A percentile compares a stretch with the other conserved stretches of the same genome.
phyloP scores from a whole-genome alignment of 2,113 vertebrate species.

The Heptranchias perlo region DNA sequence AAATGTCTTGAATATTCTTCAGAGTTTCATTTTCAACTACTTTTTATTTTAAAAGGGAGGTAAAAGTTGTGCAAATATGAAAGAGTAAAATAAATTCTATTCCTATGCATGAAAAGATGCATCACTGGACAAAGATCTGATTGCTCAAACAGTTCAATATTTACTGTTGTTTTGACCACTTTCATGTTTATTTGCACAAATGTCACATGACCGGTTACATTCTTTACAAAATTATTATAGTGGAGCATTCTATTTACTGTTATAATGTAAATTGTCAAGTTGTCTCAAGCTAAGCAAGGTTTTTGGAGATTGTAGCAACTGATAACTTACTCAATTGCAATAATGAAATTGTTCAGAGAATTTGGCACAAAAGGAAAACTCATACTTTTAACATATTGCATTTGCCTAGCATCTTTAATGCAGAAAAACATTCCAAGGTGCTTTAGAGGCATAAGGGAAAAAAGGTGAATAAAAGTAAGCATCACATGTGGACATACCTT shows the following conservation, averaged over 20 bases:
- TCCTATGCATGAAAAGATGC: neutral
- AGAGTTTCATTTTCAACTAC: neutral
- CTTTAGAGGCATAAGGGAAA: neutral
- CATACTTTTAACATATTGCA: neutral
- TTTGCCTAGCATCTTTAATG: neutral
- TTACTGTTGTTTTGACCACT: neutral
- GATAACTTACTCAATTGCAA: neutral
- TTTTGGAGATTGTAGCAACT: neutral
- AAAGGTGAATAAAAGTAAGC: neutral
- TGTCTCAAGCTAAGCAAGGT: neutral
- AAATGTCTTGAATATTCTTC: neutral
- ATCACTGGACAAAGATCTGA: neutral
- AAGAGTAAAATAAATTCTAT: neutral
- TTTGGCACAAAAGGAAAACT: neutral
- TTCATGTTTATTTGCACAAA: neutral
- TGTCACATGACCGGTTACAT: neutral
- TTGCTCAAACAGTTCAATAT: neutral
- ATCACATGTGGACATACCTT: constrained; percentile 65
- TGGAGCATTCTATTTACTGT: neutral
- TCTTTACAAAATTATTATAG: neutral
- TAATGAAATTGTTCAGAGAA: constrained; percentile 26
- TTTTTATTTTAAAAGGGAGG: neutral
- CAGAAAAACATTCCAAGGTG: too few species aligned
- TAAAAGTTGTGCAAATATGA: neutral
- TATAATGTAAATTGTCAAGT: neutral